A percentile compares a stretch with the other conserved stretches of the same genome.
These are phyloP conservation scores for Neocrepidodera transversa DNA, from an alignment of 2,888 invertebrate genomes.

Conservation along the genomic window DNA sequence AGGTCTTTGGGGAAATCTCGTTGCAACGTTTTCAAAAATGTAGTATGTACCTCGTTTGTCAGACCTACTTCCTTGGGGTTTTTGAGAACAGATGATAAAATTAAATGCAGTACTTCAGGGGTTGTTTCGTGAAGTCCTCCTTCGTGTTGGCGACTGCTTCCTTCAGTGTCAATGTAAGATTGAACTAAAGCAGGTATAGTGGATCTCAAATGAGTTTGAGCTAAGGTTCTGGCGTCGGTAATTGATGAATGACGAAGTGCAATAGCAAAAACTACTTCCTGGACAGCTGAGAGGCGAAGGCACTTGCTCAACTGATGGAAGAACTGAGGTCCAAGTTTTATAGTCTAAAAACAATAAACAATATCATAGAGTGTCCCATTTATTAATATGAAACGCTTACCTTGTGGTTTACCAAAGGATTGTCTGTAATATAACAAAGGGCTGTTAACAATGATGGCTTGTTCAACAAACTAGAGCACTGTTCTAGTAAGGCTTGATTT, in stretches of 20 bases:
- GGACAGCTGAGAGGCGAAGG: constrained; percentile 84
- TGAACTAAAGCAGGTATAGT: constrained; percentile 85
- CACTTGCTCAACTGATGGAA: constrained; percentile 85
- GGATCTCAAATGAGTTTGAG: constrained; percentile 80
- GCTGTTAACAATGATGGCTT: constrained; percentile 88
- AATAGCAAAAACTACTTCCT: constrained; percentile 90
- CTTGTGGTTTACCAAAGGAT: constrained; percentile 78
- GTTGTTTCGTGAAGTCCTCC: constrained; percentile 90
- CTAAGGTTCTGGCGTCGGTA: constrained; percentile 75
- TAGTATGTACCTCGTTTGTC: constrained; percentile 75
- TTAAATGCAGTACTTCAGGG: constrained; percentile 86
- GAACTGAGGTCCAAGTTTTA: constrained; percentile 81
- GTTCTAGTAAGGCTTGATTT: constrained; percentile 79
- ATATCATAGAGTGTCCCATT: neutral
- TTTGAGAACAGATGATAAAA: constrained; percentile 70
- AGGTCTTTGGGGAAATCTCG: constrained; percentile 88
- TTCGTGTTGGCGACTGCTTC: constrained; percentile 71
- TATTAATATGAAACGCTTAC: constrained; percentile 56
- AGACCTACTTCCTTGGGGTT: constrained; percentile 72
- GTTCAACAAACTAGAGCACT: constrained; percentile 79
- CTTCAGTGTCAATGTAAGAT: constrained; percentile 84
- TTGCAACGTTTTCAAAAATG: constrained; percentile 81
- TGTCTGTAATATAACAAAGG: constrained; percentile 87
- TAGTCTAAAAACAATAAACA: constrained; percentile 66
- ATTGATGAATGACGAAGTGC: constrained; percentile 83